Evolutionary conservation across 2,113 vertebrate species (phyloP).

Genomic region (Equus przewalskii): DNA sequence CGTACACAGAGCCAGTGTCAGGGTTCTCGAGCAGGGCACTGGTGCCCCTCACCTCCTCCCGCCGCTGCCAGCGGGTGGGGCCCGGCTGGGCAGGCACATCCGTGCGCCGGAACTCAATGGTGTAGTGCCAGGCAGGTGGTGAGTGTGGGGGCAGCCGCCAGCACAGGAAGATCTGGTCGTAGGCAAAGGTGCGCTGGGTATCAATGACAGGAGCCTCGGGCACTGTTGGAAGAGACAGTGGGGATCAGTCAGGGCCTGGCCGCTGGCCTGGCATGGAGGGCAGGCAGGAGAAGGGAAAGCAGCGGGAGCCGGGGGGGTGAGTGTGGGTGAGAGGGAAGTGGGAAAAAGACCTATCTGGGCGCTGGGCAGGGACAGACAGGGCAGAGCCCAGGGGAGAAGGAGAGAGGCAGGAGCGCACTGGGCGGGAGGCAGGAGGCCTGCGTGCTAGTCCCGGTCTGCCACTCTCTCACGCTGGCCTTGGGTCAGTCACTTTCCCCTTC

Average conservation of each 20-base stretch:
- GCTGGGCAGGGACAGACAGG: neutral
- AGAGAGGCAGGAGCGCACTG: neutral
- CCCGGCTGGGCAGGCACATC: constrained; percentile 89
- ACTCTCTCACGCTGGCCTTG: neutral
- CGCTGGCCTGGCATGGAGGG: neutral
- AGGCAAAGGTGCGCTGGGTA: constrained; percentile 97
- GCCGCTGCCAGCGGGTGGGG: constrained; percentile 92
- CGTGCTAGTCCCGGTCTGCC: neutral
- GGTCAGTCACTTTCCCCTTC: neutral
- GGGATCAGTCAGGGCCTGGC: constrained; percentile 57
- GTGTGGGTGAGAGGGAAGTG: constrained; percentile 69
- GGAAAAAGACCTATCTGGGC: neutral
- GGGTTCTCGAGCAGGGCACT: constrained; percentile 94
- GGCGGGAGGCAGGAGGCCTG: neutral
- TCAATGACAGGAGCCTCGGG: constrained; percentile 97
- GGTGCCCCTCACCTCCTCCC: constrained; percentile 95
- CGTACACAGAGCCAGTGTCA: constrained; percentile 95
- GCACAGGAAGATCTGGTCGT: constrained; percentile 97
- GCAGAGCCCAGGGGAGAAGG: neutral
- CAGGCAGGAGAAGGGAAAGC: constrained; percentile 65
- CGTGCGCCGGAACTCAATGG: constrained; percentile 95
- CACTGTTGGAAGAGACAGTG: constrained; percentile 86
- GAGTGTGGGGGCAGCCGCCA: constrained; percentile 98
- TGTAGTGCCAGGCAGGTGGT: constrained; percentile 96
- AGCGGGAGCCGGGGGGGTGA: constrained; percentile 74